Conservation (phyloP, 2,888 invertebrate genomes). For the Acrobasis consociella region DNA sequence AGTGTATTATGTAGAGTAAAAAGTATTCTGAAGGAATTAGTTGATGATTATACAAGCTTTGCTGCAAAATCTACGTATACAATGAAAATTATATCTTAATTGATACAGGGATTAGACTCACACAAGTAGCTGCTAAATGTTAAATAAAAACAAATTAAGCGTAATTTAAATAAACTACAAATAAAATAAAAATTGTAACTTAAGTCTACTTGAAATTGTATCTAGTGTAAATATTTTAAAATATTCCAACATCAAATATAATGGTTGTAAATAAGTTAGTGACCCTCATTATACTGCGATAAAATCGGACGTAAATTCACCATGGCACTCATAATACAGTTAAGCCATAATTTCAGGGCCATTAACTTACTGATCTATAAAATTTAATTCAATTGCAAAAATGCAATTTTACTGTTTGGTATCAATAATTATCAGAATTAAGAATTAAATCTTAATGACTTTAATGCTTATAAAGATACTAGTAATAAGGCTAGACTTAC, state of each 20-base stretch:
- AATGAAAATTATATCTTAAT: conserved; percentile 53
- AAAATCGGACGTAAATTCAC: conserved; percentile 27
- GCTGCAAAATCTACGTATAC: conserved; percentile 74
- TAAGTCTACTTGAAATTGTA: neutral
- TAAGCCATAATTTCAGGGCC: no score
- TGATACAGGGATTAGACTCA: conserved; percentile 62
- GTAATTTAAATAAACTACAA: conserved; percentile 34
- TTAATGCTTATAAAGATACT: conserved; percentile 1
- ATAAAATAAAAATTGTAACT: conserved; percentile 33
- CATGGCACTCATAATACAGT: no score
- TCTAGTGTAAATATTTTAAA: neutral
- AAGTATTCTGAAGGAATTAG: conserved; percentile 63
- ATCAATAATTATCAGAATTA: no score
- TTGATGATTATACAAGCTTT: conserved; percentile 72
- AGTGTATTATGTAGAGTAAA: conserved; percentile 73
- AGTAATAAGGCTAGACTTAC: conserved; percentile 85
- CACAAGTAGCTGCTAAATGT: conserved; percentile 58
- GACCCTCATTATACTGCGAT: neutral
- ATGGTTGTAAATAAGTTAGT: neutral
- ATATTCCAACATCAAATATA: neutral
- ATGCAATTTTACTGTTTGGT: no score
- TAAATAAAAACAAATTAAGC: conserved; percentile 35
- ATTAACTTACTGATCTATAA: no score
- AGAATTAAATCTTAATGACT: conserved; percentile 22
- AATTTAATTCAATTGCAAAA: no score